Percentiles rank a stretch among this genome's conserved stretches.
Conservation (phyloP, 2,797 vertebrate genomes). For the Masticophis lateralis region DNA sequence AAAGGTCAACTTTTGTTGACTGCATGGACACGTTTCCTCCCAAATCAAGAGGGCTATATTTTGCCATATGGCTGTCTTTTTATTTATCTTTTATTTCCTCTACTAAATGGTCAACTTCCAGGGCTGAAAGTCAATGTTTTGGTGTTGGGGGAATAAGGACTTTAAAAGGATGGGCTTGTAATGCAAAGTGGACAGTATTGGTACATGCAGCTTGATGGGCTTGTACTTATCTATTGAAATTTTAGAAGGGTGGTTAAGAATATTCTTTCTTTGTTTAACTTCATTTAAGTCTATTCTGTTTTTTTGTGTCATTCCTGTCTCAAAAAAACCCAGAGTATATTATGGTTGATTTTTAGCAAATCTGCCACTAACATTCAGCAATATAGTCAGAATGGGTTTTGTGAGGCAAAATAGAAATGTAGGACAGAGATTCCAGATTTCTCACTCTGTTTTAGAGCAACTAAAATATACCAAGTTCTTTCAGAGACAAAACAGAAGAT, state of each 20-base stretch:
- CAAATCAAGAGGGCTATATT: background rate
- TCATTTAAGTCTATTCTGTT: background rate
- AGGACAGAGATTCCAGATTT: background rate
- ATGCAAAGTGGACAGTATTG: background rate
- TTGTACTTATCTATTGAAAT: background rate
- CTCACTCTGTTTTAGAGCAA: background rate
- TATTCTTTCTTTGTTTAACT: background rate
- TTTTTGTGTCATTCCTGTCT: background rate
- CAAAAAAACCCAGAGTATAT: background rate
- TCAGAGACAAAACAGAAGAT: background rate
- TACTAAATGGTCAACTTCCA: background rate
- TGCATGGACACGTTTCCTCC: background rate
- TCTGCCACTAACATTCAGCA: background rate
- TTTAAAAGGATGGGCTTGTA: background rate
- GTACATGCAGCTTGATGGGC: background rate
- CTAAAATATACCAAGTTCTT: background rate
- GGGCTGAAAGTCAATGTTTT: background rate
- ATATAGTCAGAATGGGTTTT: background rate
- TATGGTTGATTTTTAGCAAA: background rate
- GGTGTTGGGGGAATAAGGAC: background rate
- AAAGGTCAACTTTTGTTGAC: background rate
- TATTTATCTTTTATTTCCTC: background rate
- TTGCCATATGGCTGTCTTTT: background rate
- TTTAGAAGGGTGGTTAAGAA: background rate
- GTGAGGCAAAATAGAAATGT: background rate